Evolutionary conservation across 35 echinoderm and acorn worm species (phyloP).

Genomic region (Heliocidaris erythrogramma): DNA sequence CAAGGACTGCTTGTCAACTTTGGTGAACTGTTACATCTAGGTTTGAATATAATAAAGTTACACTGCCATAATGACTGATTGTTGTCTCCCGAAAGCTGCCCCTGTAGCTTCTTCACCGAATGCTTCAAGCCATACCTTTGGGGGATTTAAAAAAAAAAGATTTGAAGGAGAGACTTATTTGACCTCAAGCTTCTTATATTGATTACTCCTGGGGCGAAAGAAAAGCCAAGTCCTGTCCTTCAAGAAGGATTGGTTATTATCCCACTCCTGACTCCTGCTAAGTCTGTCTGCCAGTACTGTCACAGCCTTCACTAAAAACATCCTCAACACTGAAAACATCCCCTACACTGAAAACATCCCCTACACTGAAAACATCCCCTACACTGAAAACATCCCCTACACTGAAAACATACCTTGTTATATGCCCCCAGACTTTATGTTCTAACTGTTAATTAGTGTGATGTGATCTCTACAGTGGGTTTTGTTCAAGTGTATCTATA

Average conservation of each 20-base stretch:
- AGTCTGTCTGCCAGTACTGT: slow-evolving; percentile 28
- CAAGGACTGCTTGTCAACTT: neutral
- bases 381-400: neutral
- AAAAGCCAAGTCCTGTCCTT: slow-evolving; percentile 1
- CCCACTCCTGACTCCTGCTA: neutral
- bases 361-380: neutral
- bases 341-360: too few relatives aligned
- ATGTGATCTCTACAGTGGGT: too few relatives aligned
- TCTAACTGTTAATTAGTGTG: neutral
- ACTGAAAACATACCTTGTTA: neutral
- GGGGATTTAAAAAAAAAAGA: neutral
- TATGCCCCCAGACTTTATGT: neutral
- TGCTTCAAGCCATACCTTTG: neutral
- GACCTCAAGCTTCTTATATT: slow-evolving; percentile 40
- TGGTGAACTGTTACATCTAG: neutral
- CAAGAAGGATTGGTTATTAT: neutral
- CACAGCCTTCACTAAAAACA: neutral
- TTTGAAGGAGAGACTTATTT: neutral
- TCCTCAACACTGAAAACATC: too few relatives aligned
- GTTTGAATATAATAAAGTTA: neutral
- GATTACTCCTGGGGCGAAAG: neutral
- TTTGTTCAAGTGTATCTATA: too few relatives aligned
- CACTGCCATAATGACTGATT: neutral
- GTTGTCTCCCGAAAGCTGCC: neutral
- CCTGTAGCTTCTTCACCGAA: neutral